Conservation (phyloP, 2,113 vertebrate species). For the Turdus rufiventris region DNA sequence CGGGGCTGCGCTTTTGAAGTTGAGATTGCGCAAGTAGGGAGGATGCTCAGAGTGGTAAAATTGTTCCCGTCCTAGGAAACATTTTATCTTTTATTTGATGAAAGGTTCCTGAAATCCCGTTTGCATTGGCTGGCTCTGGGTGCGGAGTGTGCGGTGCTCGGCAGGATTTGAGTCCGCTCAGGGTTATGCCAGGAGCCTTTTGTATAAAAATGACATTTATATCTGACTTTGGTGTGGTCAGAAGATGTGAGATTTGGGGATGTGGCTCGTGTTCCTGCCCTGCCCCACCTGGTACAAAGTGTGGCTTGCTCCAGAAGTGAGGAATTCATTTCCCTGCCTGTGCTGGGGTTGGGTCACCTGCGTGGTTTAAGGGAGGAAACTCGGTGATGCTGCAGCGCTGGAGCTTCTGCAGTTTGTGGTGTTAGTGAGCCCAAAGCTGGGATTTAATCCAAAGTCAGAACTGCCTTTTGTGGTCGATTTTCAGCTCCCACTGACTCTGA, state of each 20-base stretch:
- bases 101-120: background rate
- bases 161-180: background rate
- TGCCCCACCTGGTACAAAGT: background rate
- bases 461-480: background rate
- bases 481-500: background rate
- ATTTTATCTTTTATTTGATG: background rate
- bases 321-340: background rate
- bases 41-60: background rate
- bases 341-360: background rate
- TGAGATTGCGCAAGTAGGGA: background rate
- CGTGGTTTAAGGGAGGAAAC: background rate
- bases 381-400: background rate
- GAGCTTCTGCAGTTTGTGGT: background rate
- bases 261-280: background rate
- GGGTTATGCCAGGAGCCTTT: background rate
- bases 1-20: background rate
- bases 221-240: background rate
- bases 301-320: background rate
- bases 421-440: background rate
- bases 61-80: background rate
- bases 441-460: background rate
- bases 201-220: background rate
- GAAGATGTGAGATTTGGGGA: background rate
- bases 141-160: rapidly evolving
- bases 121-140: rapidly evolving